phyloP scores from a whole-genome alignment of 2,888 invertebrate genomes.

The Choreutis nemorana region DNA sequence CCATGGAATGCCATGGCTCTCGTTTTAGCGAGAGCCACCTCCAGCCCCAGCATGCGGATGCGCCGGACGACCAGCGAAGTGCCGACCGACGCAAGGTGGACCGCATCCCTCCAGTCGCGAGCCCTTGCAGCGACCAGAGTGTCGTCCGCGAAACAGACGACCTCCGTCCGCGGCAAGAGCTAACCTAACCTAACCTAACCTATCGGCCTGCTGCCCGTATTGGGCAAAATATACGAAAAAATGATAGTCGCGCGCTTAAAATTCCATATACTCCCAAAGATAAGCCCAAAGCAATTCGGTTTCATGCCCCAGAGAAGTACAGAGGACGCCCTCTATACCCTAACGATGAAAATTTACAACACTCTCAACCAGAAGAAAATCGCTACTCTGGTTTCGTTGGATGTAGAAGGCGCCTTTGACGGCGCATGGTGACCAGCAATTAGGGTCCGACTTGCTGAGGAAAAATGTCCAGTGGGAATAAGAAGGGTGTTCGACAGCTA shows the following conservation, averaged over 20 bases:
- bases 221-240: background rate
- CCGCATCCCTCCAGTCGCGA: too few species aligned
- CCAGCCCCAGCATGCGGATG: too few species aligned
- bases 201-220: background rate
- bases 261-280: background rate
- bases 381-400: background rate
- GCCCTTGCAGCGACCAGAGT: too few species aligned
- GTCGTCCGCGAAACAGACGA: too few species aligned
- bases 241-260: background rate
- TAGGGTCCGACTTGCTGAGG: too few species aligned
- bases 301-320: background rate
- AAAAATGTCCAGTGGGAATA: background rate
- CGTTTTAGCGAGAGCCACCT: too few species aligned
- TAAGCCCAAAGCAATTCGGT: background rate
- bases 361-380: background rate
- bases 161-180: too few species aligned
- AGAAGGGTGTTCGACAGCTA: background rate
- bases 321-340: background rate
- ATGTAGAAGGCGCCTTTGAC: background rate
- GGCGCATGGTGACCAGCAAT: background rate
- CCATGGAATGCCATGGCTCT: too few species aligned
- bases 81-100: too few species aligned
- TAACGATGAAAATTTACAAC: background rate
- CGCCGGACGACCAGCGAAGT: too few species aligned
- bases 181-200: too few species aligned